phyloP scores from a whole-genome alignment of 53 echinoderm and acorn worm species.

The Mesocentrotus franciscanus region DNA sequence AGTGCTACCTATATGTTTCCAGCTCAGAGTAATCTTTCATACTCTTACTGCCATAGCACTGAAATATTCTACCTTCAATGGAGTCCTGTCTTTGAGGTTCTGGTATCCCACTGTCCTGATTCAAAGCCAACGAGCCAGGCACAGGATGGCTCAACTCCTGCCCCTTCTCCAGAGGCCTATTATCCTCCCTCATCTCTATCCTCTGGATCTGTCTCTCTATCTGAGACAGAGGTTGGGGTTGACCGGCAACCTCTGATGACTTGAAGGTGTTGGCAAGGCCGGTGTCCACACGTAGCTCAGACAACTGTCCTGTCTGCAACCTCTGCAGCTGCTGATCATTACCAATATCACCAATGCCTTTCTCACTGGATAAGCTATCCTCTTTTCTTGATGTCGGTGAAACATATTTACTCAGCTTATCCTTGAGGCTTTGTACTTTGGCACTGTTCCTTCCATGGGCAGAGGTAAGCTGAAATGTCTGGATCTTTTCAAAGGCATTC shows the following conservation, averaged over 20 bases:
- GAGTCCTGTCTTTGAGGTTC: constrained; percentile 33
- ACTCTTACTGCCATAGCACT: background rate
- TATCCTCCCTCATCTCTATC: constrained; percentile 55
- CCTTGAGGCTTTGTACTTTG: constrained; percentile 67
- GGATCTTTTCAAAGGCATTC: constrained; percentile 66
- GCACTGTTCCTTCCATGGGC: constrained; percentile 66
- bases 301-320: constrained; percentile 26
- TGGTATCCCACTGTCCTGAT: background rate
- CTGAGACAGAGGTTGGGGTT: constrained; percentile 55
- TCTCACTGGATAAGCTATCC: constrained; percentile 2
- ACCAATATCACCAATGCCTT: background rate
- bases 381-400: constrained; percentile 49
- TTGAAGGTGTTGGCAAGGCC: constrained; percentile 46
- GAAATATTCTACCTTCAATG: constrained; percentile 26
- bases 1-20: background rate
- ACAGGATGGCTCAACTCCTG: background rate
- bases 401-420: constrained; percentile 59
- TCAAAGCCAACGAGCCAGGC: background rate
- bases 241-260: constrained; percentile 38
- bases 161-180: background rate
- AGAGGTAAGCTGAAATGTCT: constrained; percentile 60
- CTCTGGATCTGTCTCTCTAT: constrained; percentile 66
- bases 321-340: constrained; percentile 39
- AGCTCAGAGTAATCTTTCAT: background rate
- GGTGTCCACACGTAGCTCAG: constrained; percentile 55